Percentiles rank a stretch among this genome's conserved stretches.
These are phyloP conservation scores for Escarpia spicata DNA, from an alignment of 2,888 invertebrate genomes.

Conservation along the genomic window DNA sequence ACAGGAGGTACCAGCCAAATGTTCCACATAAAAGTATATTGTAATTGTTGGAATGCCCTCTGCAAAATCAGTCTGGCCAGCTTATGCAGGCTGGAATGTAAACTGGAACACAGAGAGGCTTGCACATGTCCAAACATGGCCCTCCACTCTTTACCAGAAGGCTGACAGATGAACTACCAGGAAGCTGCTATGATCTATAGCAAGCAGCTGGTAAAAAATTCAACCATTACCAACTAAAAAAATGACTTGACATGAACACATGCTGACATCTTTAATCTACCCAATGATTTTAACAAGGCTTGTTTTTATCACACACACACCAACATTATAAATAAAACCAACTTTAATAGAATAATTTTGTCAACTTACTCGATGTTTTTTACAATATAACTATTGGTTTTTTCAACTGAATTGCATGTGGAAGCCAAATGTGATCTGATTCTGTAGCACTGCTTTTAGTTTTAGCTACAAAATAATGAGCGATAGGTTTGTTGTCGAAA, in stretches of 20 bases:
- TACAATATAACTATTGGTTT: neutral
- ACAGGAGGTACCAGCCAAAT: neutral
- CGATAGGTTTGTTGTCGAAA: neutral
- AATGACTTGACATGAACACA: no score
- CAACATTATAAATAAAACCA: no score
- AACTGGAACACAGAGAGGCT: neutral
- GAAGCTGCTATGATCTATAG: no score
- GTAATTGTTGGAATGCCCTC: neutral
- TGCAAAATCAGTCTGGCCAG: neutral
- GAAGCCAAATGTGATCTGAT: neutral
- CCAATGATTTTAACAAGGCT: no score
- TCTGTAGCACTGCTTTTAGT: neutral
- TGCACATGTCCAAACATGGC: neutral
- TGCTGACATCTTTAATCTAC: no score
- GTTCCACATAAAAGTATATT: neutral
- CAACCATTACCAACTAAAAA: no score
- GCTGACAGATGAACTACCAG: no score
- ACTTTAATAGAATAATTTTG: neutral
- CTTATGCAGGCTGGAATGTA: no score
- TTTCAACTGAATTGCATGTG: neutral
- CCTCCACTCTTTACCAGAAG: no score
- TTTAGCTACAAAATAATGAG: neutral
- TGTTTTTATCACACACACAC: no score
- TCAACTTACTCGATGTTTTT: neutral
- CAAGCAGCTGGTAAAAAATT: no score